Evolutionary conservation across 2,888 invertebrate species (phyloP).

Genomic region (Lithosia quadra): DNA sequence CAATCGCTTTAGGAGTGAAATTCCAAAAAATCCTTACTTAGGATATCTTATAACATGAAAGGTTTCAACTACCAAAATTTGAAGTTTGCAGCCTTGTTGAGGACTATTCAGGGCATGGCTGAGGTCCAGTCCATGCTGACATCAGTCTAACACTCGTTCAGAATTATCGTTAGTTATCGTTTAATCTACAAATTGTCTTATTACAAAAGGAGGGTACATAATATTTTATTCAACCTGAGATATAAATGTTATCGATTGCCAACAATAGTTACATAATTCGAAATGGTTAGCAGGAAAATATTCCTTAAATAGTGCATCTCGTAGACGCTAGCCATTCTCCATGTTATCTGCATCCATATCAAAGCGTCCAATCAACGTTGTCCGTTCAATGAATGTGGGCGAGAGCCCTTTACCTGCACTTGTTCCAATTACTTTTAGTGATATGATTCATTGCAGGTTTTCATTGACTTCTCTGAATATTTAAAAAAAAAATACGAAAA

Average conservation of each 20-base stretch:
- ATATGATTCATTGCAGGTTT: slow-evolving; percentile 40
- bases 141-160: neutral
- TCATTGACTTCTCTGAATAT: neutral
- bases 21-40: neutral
- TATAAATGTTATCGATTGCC: slow-evolving; percentile 16
- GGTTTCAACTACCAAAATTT: neutral
- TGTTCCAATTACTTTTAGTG: slow-evolving; percentile 28
- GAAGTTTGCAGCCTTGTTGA: neutral
- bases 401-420: slow-evolving; percentile 45
- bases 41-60: neutral
- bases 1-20: neutral
- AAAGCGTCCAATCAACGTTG: slow-evolving; percentile 36
- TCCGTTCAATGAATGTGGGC: slow-evolving; percentile 30
- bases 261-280: slow-evolving; percentile 22
- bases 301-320: slow-evolving; percentile 20
- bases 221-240: neutral
- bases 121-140: neutral
- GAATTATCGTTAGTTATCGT: neutral
- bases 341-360: slow-evolving; percentile 25
- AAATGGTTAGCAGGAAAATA: slow-evolving; percentile 14
- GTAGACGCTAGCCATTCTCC: slow-evolving; percentile 2
- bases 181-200: neutral
- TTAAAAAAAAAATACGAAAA: too few species aligned
- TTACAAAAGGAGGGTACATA: neutral
- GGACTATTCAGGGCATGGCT: too few species aligned